phyloP scores from a whole-genome alignment of 2,113 vertebrate genomes.

The Archocentrus centrarchus region DNA sequence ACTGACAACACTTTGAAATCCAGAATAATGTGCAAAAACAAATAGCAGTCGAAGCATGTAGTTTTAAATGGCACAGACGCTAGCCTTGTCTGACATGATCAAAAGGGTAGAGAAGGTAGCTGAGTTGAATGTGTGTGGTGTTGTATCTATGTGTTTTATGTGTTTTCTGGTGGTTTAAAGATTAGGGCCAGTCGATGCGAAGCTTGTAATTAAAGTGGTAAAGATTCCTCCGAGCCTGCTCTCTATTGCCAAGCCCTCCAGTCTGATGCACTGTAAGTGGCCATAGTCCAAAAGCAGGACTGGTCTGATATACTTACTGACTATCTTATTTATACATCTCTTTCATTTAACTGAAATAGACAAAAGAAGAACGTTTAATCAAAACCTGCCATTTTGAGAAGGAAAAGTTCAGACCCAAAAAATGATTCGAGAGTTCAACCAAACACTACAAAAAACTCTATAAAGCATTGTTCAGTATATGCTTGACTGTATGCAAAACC shows the following conservation, averaged over 20 bases:
- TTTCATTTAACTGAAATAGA: constrained; percentile 9
- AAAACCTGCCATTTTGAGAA: background rate
- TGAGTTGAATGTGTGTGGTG: constrained; percentile 22
- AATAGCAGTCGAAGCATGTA: background rate
- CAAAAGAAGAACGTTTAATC: background rate
- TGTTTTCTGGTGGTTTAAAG: constrained; percentile 63
- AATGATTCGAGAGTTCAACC: background rate
- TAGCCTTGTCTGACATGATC: constrained; percentile 4
- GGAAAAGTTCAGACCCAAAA: background rate
- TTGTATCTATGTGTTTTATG: constrained; percentile 44
- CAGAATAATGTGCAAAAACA: background rate
- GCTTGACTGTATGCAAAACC: background rate
- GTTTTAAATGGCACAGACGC: background rate
- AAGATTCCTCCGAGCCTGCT: constrained; percentile 57
- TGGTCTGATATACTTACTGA: constrained; percentile 8
- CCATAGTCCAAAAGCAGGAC: constrained; percentile 27
- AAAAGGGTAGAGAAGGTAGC: background rate
- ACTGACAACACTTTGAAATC: background rate
- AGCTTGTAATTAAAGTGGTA: constrained; percentile 70
- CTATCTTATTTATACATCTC: constrained; percentile 13
- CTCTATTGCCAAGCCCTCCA: constrained; percentile 33
- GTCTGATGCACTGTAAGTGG: constrained; percentile 16
- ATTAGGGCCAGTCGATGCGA: constrained; percentile 40
- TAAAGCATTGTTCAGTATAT: background rate
- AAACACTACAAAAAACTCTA: background rate